Evolutionary conservation across 1,140 invertebrate genomes (phyloP).

Genomic region (Nasonia longicornis): DNA sequence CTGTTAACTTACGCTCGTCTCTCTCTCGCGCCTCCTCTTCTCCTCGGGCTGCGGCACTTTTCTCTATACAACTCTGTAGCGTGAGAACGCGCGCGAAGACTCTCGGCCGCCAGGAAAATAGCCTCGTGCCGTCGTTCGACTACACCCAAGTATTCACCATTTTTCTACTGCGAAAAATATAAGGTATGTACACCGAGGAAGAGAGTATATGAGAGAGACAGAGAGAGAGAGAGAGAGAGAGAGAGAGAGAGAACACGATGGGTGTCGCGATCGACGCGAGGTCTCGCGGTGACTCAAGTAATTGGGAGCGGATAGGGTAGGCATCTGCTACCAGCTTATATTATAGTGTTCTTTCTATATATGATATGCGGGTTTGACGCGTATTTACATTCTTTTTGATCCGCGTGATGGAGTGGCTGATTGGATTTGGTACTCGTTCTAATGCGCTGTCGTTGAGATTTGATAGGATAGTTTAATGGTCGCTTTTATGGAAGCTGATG

Average conservation of each 20-base stretch:
- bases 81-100: neutral
- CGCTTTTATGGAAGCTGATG: too few relatives aligned
- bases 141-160: constrained; percentile 68
- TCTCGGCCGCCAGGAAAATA: neutral
- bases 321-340: neutral
- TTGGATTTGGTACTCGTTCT: too few relatives aligned
- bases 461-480: too few relatives aligned
- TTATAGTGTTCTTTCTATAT: too few relatives aligned
- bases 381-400: too few relatives aligned
- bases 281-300: constrained; percentile 19
- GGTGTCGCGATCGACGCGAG: constrained; percentile 32
- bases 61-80: neutral
- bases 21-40: constrained; percentile 3
- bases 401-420: too few relatives aligned
- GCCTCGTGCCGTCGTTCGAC: constrained; percentile 50
- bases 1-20: constrained; percentile 33
- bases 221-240: neutral
- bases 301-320: constrained; percentile 3
- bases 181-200: constrained; percentile 28
- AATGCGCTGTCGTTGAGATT: too few relatives aligned
- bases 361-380: too few relatives aligned
- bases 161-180: constrained; percentile 54
- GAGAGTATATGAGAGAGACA: neutral
- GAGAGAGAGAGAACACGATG: neutral
- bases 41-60: neutral